Conservation (phyloP, 2,797 vertebrate species). For the Synaphobranchus kaupii region DNA sequence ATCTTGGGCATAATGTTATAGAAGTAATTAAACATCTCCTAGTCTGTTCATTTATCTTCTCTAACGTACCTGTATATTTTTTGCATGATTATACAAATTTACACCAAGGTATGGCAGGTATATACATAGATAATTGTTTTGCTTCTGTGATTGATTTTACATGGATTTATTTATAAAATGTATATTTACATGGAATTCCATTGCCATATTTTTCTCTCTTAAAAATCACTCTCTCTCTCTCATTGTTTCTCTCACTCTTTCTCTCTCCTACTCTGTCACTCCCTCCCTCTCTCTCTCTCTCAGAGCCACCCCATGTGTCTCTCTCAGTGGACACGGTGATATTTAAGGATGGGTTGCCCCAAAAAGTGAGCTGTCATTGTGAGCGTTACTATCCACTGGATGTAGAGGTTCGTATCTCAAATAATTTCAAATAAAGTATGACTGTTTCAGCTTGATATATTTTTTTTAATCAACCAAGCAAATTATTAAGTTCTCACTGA, state of each 20-base stretch:
- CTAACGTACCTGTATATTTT: neutral
- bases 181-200: neutral
- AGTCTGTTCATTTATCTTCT: too few species aligned
- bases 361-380: conserved; percentile 72
- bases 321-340: conserved; percentile 64
- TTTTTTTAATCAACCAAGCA: neutral
- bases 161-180: neutral
- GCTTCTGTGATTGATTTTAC: neutral
- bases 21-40: neutral
- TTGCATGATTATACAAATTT: neutral
- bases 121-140: neutral
- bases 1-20: neutral
- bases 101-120: neutral
- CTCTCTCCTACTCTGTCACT: neutral
- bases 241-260: neutral
- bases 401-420: conserved; percentile 58
- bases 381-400: conserved; percentile 84
- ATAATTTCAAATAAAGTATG: neutral
- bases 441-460: neutral
- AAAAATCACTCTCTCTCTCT: too few species aligned
- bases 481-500: neutral
- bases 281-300: neutral
- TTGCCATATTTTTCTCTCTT: neutral
- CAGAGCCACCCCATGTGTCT: conserved; percentile 69
- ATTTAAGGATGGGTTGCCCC: conserved; percentile 49